phyloP scores from a whole-genome alignment of 2,113 vertebrate species.

The Romanogobio albipinnatus region DNA sequence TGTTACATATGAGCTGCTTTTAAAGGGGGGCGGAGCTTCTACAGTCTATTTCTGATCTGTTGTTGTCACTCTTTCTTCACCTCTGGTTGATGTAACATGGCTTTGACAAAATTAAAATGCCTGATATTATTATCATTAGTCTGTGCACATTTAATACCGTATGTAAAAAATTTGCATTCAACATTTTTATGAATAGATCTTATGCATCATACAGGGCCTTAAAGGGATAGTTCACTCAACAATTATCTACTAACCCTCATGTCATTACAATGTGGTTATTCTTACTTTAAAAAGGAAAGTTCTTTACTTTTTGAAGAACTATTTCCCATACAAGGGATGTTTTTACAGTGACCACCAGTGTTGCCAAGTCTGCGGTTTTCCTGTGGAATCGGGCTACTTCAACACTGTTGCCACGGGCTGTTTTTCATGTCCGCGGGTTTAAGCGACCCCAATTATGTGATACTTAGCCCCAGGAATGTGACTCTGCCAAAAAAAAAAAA shows the following conservation, averaged over 20 bases:
- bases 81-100: background rate
- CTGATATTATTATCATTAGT: background rate
- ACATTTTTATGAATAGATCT: background rate
- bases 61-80: background rate
- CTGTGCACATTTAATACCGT: background rate
- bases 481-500: too few species aligned
- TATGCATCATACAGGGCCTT: too few species aligned
- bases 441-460: too few species aligned
- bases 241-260: too few species aligned
- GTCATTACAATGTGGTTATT: too few species aligned
- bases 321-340: background rate
- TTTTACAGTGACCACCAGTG: background rate
- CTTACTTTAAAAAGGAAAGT: background rate
- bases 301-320: background rate
- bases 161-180: background rate
- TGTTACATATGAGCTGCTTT: slow-evolving; percentile 4
- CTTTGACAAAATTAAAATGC: background rate
- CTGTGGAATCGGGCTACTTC: too few species aligned
- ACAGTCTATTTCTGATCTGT: background rate
- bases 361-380: too few species aligned
- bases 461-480: too few species aligned
- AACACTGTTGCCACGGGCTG: too few species aligned
- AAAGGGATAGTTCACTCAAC: too few species aligned
- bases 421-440: too few species aligned
- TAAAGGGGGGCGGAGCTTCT: background rate